phyloP scores from a whole-genome alignment of 2,888 invertebrate genomes.

The Epirrhoe alternata region DNA sequence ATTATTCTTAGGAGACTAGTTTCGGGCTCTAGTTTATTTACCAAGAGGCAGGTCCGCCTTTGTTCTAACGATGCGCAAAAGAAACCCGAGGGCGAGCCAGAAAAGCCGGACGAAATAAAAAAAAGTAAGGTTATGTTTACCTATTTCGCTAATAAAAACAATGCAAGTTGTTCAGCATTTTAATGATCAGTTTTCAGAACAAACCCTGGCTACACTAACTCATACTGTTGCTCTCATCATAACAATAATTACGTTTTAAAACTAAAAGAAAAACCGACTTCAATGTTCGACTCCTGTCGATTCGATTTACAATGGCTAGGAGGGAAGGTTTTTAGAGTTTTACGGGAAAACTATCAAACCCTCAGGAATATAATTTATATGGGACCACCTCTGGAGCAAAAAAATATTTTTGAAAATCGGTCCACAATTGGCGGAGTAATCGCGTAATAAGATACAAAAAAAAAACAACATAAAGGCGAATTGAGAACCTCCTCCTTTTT shows the following conservation, averaged over 20 bases:
- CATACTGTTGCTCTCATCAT: neutral
- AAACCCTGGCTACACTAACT: neutral
- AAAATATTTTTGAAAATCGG: too few species aligned
- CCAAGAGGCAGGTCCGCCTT: slow-evolving; percentile 53
- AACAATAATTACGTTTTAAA: too few species aligned
- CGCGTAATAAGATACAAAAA: too few species aligned
- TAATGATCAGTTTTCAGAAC: neutral
- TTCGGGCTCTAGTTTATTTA: slow-evolving; percentile 50
- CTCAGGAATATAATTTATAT: too few species aligned
- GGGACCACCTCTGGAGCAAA: too few species aligned
- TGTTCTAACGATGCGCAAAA: slow-evolving; percentile 61
- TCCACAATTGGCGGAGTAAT: too few species aligned
- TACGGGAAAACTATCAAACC: too few species aligned
- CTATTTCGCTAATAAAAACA: neutral
- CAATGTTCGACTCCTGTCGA: too few species aligned
- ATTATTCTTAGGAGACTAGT: slow-evolving; percentile 69
- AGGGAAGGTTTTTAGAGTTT: too few species aligned
- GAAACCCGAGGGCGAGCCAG: slow-evolving; percentile 53
- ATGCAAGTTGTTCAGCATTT: neutral
- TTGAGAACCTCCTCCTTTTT: too few species aligned
- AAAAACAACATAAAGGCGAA: neutral
- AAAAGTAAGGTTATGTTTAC: slow-evolving; percentile 69
- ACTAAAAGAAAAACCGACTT: too few species aligned
- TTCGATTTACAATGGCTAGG: too few species aligned
- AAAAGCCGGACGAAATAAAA: slow-evolving; percentile 66